Evolutionary conservation across 2,888 invertebrate species (phyloP), one percentile per base, ranked within the genome.

Genomic region (Netelia melanura): DNA sequence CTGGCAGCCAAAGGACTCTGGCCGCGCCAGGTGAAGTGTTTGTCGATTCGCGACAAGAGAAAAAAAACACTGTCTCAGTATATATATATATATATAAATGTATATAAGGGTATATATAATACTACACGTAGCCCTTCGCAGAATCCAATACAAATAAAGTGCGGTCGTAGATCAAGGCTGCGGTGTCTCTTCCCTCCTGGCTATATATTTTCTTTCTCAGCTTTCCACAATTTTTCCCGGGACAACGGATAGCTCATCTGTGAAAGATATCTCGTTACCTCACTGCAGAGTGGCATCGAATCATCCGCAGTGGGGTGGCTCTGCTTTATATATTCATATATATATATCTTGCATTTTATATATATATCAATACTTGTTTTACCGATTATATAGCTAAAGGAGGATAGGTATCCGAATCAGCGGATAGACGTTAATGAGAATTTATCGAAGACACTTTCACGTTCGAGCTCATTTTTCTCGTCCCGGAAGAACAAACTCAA

Each of bases 371-470:
- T 48, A 52, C 64, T 70, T 23, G 54, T 52, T 70, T 17, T 54
- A 2, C 71, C 44, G 30, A 11, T 38, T 68, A 30, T 43, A 68
- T 54, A 67, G n/a, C n/a, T 44, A 21, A 58, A 25, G 61, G 21
- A 43, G 17, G 30, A 64, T 3, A 44, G 68, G 74, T 74, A 70
- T 81, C 81, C 71, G 58, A 54, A 77, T 65, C 61, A 25, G 54
- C 38, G 54, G 54, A 78, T 58, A 58, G 52, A 67, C 38, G 58
- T 74, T 83, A 85, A 83, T 83, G 76, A 85, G 68, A 85, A 85
- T 85, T 85, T 85, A 83, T 83, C 68, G 85, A 65, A 70, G 58
- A 43, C 48, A 56, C 64, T 78, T 58, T 71, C 43, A 54, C 70
- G 48, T 62, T 61, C 54, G 21, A 52, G 64, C 30, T 71, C 17